Base-by-base conservation (phyloP, 2,797 vertebrate species). In the Malurus leucopterus region DNA sequence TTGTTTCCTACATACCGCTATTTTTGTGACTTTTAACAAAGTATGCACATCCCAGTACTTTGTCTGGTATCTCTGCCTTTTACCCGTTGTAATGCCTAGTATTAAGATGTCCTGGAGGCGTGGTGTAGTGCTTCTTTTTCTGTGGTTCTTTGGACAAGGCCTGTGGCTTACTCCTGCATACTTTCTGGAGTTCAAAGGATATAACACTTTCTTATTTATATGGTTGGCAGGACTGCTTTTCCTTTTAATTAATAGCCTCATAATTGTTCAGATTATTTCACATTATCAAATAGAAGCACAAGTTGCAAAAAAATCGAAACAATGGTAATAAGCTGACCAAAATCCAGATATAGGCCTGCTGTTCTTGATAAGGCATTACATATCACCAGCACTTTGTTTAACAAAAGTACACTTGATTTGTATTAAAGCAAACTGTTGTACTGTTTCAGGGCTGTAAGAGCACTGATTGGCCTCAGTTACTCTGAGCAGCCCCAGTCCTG, bases 1-100 rank as follows among this genome's bases (percentile, higher is more conserved):
- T 92, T 99, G 98, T 91, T 99, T 99, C 93, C 96, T 99, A 10
- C 98, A 99, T 80, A 99, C 99, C 0, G 95, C 98, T 53, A 95
- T 99, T 73, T 99, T 99, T 74, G 99, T 99, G 78, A 98, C 97
- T 77, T 99, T 99, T 95, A 99, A 99, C 98, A 99, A 99, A 98
- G 99, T 99, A 22, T 99, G 99, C 97, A 99, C 99, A 2, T 99
- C 99, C 29, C 99, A 98, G 95, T 99, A 99, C 91, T 98, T 99
- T 88, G 96, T 99, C 40, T 99, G 99, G 99, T 99, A 99, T 88
- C 97, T 99, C 80, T 99, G 98, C 92, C 96, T 99, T 17, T 97
- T 99, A 54, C 99, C 99, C 26, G 95, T 99, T 6, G 81, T 99
- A 77, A 96, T 99, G 92, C 98, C 99, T 22, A 93, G 68, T 3